Evolutionary conservation across 2,888 invertebrate genomes (phyloP), one percentile per base, ranked within the genome.

Genomic region (Platypus cylindrus): DNA sequence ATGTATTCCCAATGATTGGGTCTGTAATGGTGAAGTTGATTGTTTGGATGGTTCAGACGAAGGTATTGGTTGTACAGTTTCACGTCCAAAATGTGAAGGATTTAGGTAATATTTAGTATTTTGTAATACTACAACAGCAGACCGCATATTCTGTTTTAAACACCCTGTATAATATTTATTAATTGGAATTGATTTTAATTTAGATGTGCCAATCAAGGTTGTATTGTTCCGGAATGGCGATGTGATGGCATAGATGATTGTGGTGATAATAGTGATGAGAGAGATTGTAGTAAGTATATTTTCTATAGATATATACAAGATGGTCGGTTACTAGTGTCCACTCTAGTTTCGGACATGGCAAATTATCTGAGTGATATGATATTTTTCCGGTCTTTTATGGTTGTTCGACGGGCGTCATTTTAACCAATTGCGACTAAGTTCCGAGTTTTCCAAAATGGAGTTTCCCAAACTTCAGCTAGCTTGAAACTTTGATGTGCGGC

Each of bases 211-310:
- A 68, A 70, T 47, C 63, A 65, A 5, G 62, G 63, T 27, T 75
- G 74, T 45, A 53, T 74, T 27, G 63, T 64, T 5, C 56, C 60
- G 2, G 57, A 60, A 43, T 70, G 68, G 66, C 52, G 60, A 16
- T 76, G 75, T 47, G 71, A 72, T 53, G 68, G 67, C 2, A 41
- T 50, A n/a, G 57, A 66, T 41, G 73, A 75, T 46, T 75, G 75
- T 42, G 56, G 60, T 3, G 74, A 75, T 58, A 62, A 62, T 28
- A 67, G 66, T 39, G 71, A 71, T 53, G 71, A 71, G 47, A 44
- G 50, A 4, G 56, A 65, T 44, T 72, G 73, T 48, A 59, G 72
- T 72, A 55, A 61, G 64, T 53, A 12, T 30, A 5, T n/a, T n/a
- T n/a, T n/a, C n/a, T n/a, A n/a, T n/a, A n/a, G n/a, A n/a, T n/a